phyloP scores from a whole-genome alignment of 2,113 vertebrate species.

The Camelus dromedarius region DNA sequence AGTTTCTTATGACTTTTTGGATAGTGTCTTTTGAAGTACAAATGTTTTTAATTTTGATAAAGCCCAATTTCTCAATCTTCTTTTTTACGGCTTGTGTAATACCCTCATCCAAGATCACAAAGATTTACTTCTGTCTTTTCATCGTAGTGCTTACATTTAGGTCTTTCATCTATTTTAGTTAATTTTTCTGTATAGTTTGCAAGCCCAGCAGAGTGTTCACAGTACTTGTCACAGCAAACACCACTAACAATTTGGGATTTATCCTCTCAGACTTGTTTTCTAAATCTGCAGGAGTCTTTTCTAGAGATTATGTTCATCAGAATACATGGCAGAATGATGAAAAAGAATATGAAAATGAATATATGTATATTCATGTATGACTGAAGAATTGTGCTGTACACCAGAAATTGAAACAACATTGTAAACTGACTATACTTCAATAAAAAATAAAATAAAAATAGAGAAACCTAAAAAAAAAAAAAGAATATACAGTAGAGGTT shows the following conservation, averaged over 20 bases:
- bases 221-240: background rate
- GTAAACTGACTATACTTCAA: too few relatives aligned
- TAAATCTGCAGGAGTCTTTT: background rate
- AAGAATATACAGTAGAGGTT: background rate
- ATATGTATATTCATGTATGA: too few relatives aligned
- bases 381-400: too few relatives aligned
- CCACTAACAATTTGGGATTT: background rate
- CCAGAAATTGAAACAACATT: too few relatives aligned
- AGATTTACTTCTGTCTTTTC: background rate
- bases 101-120: background rate
- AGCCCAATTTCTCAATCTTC: background rate
- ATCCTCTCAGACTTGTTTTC: background rate
- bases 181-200: background rate
- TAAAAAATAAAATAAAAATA: too few relatives aligned
- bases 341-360: too few relatives aligned
- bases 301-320: background rate
- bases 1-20: background rate
- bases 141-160: background rate
- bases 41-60: background rate
- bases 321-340: background rate
- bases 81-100: background rate
- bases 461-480: too few relatives aligned
- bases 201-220: too few relatives aligned
- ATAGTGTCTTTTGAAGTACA: background rate
- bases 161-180: background rate